Evolutionary conservation across 2,888 invertebrate species (phyloP).

Genomic region (Leptura quadrifasciata): DNA sequence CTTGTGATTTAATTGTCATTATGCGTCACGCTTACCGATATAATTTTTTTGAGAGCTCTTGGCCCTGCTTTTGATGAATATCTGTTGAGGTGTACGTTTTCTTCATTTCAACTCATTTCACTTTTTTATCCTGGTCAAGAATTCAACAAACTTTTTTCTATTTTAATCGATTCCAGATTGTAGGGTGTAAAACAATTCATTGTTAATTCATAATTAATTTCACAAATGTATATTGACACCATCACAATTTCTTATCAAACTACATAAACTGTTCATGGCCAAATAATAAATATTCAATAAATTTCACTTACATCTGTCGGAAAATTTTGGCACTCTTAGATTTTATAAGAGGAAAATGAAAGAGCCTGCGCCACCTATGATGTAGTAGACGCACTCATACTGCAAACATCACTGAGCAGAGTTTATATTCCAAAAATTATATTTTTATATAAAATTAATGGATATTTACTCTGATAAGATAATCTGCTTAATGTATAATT

Average conservation of each 20-base stretch:
- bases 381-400: slow-evolving; percentile 20
- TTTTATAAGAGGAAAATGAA: slow-evolving; percentile 42
- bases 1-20: slow-evolving; percentile 29
- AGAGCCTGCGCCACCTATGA: slow-evolving; percentile 52
- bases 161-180: slow-evolving; percentile 64
- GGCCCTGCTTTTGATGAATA: slow-evolving; percentile 76
- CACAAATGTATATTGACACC: slow-evolving; percentile 72
- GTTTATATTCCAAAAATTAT: slow-evolving; percentile 14
- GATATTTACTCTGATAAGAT: background rate
- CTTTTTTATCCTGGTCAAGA: slow-evolving; percentile 72
- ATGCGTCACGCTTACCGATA: slow-evolving; percentile 73
- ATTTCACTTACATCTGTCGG: slow-evolving; percentile 62
- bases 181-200: slow-evolving; percentile 67
- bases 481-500: background rate
- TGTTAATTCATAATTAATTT: slow-evolving; percentile 71
- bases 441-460: background rate
- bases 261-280: slow-evolving; percentile 63
- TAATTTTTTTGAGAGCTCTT: slow-evolving; percentile 77
- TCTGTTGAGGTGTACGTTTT: slow-evolving; percentile 75
- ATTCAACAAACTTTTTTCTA: slow-evolving; percentile 69
- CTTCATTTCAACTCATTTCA: slow-evolving; percentile 77
- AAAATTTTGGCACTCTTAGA: slow-evolving; percentile 59
- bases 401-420: background rate
- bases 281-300: slow-evolving; percentile 56
- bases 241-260: slow-evolving; percentile 72